Evolutionary conservation across 2,797 vertebrate species (phyloP), one percentile per base, ranked within the genome.

Genomic region (Clamator glandarius): DNA sequence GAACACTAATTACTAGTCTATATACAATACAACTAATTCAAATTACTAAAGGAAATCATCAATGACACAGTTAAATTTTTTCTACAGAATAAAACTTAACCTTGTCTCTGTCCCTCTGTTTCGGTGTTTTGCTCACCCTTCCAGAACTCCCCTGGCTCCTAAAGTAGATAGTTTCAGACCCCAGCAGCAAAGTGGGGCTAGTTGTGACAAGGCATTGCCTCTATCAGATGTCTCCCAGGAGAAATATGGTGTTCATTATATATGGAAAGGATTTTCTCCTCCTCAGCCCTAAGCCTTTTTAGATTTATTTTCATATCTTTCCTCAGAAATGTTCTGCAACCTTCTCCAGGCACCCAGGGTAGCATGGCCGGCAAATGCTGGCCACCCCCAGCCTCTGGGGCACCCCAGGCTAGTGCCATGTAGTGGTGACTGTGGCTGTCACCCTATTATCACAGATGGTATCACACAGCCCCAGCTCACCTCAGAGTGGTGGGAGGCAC

Each of bases 291-390:
- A 62, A 66, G 16, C 11, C 24, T 46, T 5, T 6, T 7, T 11
- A 44, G 9, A 8, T 59, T 81, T 81, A 59, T 74, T 85, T 73
- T 46, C 46, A 42, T 51, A 52, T 1, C 2, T n/a, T 46, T 52
- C 15, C 18, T 33, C 17, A 73, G 41, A 54, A 87, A 64, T 12
- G 5, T 12, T 36, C 17, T 6, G 6, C 12, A 46, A 61, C 20
- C 9, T 59, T 77, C n/a, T 77, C n/a, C 20, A 54, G 55, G 42
- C 42, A 16, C 16, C 3, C 19, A 35, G 9, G 39, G 15, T 10
- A 18, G 15, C 25, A 44, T 6, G 21, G 4, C 4, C n/a, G 16
- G 11, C 1, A 2, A 12, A 25, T 10, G 2, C 25, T 39, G 15
- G 16, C 33, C 7, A 12, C 8, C 11, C 26, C 3, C 19, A 51